Base-by-base conservation (phyloP, 1,140 invertebrate genomes). In the Mya arenaria region DNA sequence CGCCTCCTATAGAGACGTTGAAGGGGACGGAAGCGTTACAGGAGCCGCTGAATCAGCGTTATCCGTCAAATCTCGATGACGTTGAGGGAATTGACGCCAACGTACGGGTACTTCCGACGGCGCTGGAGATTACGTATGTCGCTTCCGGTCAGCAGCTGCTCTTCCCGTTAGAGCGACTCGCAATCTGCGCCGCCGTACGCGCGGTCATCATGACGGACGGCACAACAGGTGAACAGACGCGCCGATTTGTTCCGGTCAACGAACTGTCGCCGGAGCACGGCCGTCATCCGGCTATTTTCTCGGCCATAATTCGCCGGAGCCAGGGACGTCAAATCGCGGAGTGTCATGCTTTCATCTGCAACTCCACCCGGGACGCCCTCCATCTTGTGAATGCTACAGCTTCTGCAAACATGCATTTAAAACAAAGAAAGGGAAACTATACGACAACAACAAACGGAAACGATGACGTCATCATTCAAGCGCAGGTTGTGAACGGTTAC, bases 291-390 rank as follows among this genome's bases (percentile, higher is more conserved):
- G 75, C 75, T 8, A 78, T 78, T n/a, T 78, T 78, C 52, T 41
- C 75, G n/a, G 62, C 62, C 44, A 78, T 78, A 19, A 78, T 78
- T 25, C 62, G 75, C 10, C 75, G 75, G 5, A 78, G 19, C 23
- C 39, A 68, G 41, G 75, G 75, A 17, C 41, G 75, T 23, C 75
- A 78, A 56, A 78, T 78, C 30, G 75, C 75, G 25, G 75, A 78
- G 56, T 78, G 75, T 23, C 75, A 78, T 34, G 60, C 60, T 39
- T 78, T 68, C 28, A 68, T 78, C 23, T 78, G 75, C 41, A 78
- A 78, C 30, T 56, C 41, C 4, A 55, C 62, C 4, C 34, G 63
- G 4, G 75, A 78, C 30, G 75, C 75, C 37, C 48, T 65, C 8
- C 75, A 78, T 23, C 63, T 78, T 34, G 75, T 78, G 4, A 78